Conservation (phyloP, 2,113 vertebrate genomes). For the Sinocyclocheilus maitianheensis region DNA sequence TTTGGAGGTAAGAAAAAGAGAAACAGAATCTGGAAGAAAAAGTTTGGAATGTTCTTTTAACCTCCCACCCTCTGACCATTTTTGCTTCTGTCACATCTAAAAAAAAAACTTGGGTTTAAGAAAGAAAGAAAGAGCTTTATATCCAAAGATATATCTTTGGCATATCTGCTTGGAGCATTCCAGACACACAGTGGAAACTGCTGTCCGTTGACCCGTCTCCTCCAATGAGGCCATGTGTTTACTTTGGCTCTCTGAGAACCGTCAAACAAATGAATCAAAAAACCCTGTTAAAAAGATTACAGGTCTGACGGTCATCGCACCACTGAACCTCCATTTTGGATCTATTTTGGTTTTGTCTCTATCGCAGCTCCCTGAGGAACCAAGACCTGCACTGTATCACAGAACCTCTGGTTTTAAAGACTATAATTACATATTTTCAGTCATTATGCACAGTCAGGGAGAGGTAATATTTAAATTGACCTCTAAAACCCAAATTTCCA, state of each 20-base stretch:
- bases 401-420: conserved; percentile 20
- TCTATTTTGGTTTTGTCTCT: conserved; percentile 39
- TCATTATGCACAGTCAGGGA: conserved; percentile 18
- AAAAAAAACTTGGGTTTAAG: conserved; percentile 40
- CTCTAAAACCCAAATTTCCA: conserved; percentile 24
- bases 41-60: conserved; percentile 60
- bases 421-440: conserved; percentile 41
- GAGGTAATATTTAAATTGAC: conserved; percentile 28
- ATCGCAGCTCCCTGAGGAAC: background rate
- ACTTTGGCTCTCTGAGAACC: conserved; percentile 38
- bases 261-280: conserved; percentile 42
- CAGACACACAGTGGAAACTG: conserved; percentile 48
- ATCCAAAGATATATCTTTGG: conserved; percentile 24
- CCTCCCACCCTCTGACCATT: conserved; percentile 46
- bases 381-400: conserved; percentile 11
- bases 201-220: conserved; percentile 47
- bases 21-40: conserved; percentile 55
- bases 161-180: conserved; percentile 51
- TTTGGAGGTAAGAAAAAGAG: conserved; percentile 63
- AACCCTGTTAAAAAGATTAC: conserved; percentile 46
- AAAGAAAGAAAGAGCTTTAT: conserved; percentile 1
- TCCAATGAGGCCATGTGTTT: conserved; percentile 51
- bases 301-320: conserved; percentile 35
- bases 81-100: conserved; percentile 59
- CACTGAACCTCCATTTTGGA: conserved; percentile 30